Conservation (phyloP, 2,797 vertebrate genomes). For the Phyllotis vaccarum region DNA sequence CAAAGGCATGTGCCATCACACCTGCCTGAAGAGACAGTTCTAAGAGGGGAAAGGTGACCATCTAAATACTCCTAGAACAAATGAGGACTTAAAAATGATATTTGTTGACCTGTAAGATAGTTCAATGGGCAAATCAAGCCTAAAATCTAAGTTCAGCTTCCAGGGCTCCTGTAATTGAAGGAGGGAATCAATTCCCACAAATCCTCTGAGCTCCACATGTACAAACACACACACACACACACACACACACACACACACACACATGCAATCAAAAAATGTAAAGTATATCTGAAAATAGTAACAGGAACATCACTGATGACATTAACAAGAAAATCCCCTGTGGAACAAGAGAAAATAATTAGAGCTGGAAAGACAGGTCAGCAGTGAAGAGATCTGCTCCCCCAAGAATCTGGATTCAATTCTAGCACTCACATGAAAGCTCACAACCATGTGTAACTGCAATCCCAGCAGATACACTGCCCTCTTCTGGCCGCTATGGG, state of each 20-base stretch:
- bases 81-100: background rate
- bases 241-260: background rate
- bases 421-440: background rate
- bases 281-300: background rate
- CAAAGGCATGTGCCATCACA: background rate
- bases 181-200: background rate
- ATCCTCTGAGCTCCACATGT: background rate
- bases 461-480: background rate
- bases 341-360: background rate
- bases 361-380: background rate
- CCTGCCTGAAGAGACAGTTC: background rate
- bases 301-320: background rate
- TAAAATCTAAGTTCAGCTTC: background rate
- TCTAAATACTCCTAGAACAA: background rate
- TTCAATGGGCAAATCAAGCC: background rate
- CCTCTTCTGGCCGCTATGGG: background rate
- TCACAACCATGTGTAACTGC: background rate
- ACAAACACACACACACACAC: too few relatives aligned
- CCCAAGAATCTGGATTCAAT: background rate
- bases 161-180: background rate
- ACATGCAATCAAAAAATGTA: background rate
- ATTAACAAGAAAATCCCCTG: conserved; percentile 5
- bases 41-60: background rate
- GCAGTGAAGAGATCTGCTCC: background rate
- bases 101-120: background rate